A percentile compares a stretch with the other conserved stretches of the same genome.
phyloP scores from a whole-genome alignment of 2,888 invertebrate genomes.

The Rotaria macrura region DNA sequence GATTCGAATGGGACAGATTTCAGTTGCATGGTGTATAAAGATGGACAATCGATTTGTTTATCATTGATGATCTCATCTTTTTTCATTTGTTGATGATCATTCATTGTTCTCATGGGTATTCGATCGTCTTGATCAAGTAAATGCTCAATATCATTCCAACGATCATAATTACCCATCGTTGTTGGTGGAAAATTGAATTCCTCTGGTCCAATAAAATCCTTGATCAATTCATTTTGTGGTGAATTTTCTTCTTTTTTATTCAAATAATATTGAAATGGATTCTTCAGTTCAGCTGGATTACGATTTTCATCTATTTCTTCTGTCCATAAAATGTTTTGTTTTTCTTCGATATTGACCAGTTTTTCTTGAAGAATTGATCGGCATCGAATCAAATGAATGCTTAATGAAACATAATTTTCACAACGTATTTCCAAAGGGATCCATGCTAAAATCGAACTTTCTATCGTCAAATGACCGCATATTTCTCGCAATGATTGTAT shows the following conservation, averaged over 20 bases:
- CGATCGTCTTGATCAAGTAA: background rate
- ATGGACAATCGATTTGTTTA: background rate
- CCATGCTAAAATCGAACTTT: background rate
- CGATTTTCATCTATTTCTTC: background rate
- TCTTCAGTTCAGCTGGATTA: background rate
- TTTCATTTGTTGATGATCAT: background rate
- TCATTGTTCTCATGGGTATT: background rate
- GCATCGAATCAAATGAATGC: background rate
- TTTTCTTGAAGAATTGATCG: background rate
- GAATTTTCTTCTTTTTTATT: background rate
- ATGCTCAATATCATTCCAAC: background rate
- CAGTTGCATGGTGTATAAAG: background rate
- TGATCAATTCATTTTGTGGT: background rate
- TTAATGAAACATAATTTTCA: background rate
- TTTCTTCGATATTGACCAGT: background rate
- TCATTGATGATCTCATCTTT: background rate
- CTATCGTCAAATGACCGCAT: background rate
- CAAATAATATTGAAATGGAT: background rate
- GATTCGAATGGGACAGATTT: background rate
- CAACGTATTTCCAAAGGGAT: background rate
- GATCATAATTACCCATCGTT: background rate
- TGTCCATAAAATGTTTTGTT: background rate
- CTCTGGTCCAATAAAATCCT: background rate
- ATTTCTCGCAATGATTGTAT: background rate
- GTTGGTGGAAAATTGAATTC: background rate